These are phyloP conservation scores for Phyllostomus discolor DNA, from an alignment of 2,113 vertebrate genomes.

Conservation along the genomic window DNA sequence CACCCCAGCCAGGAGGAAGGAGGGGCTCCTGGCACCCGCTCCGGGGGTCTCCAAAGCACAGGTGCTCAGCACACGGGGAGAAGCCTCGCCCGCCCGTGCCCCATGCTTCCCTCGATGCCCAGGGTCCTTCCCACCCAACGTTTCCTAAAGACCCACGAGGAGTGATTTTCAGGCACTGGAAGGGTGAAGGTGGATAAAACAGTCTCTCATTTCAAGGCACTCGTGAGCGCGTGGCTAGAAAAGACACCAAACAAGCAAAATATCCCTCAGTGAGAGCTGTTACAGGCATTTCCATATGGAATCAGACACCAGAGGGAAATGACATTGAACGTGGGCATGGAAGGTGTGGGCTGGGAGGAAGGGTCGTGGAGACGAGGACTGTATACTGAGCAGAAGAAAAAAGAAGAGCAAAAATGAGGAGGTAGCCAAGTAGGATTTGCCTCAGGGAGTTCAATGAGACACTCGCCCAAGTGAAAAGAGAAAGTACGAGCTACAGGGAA, in stretches of 20 bases:
- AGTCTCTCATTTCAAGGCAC: not conserved
- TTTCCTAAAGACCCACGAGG: not conserved
- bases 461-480: not conserved
- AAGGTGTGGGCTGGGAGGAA: not conserved
- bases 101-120: not conserved
- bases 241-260: not conserved
- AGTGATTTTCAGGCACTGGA: not conserved
- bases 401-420: not conserved
- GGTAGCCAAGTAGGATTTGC: not conserved
- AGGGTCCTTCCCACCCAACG: not conserved
- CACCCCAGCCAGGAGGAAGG: not conserved
- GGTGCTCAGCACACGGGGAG: not conserved
- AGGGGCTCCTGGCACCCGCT: rapidly evolving
- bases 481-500: not conserved
- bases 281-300: not conserved
- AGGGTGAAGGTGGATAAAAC: not conserved
- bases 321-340: not conserved
- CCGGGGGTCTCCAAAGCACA: not conserved
- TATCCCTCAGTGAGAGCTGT: not conserved
- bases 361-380: not conserved
- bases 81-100: not conserved
- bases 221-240: not conserved
- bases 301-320: not conserved
- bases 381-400: not conserved
- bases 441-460: not conserved